Conservation (phyloP, 2,888 invertebrate genomes). For the Oligia strigilis region DNA sequence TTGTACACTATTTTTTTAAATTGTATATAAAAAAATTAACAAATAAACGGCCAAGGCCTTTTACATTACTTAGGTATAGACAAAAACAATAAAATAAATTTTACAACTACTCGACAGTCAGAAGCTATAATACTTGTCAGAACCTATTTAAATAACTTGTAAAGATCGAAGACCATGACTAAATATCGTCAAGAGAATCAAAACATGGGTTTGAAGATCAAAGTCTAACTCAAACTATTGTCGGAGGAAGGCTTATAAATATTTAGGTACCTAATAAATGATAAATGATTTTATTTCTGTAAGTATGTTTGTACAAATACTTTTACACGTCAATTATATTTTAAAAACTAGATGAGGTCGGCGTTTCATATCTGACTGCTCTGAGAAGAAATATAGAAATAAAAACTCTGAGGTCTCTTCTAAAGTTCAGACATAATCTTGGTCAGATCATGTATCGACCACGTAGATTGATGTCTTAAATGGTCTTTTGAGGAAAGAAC, state of each 20-base stretch:
- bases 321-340: no score
- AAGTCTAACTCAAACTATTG: neutral
- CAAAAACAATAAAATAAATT: neutral
- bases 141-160: neutral
- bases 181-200: constrained; percentile 21
- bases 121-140: neutral
- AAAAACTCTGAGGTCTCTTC: no score
- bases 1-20: neutral
- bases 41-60: neutral
- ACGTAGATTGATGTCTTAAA: no score
- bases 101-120: neutral
- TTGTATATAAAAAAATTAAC: neutral
- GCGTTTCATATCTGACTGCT: no score
- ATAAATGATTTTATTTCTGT: no score
- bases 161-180: constrained; percentile 11
- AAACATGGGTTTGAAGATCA: constrained; percentile 4
- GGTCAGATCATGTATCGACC: no score
- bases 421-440: no score
- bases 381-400: no score
- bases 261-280: neutral
- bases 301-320: no score
- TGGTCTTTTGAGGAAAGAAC: no score
- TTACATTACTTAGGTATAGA: neutral
- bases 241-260: neutral
- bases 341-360: no score